Percentiles rank a stretch among this genome's conserved stretches.
Conservation (phyloP, 2,888 invertebrate genomes). For the Neoaliturus tenellus region DNA sequence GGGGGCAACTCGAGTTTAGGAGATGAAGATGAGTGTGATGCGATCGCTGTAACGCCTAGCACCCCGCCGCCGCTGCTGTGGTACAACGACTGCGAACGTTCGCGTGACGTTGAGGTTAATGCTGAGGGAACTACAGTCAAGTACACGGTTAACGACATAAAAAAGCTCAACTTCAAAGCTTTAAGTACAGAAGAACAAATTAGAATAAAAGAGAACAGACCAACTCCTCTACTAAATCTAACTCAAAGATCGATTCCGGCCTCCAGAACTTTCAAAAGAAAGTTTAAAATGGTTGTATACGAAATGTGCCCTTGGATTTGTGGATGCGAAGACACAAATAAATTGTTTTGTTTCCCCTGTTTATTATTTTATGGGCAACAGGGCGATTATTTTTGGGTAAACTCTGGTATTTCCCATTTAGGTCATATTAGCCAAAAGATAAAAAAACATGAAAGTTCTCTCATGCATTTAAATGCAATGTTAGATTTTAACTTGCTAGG, state of each 20-base stretch:
- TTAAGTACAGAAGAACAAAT: neutral
- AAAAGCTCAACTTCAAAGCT: no score
- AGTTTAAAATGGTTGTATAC: slow-evolving; percentile 28
- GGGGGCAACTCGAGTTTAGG: no score
- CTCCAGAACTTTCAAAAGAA: neutral
- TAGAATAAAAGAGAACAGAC: neutral
- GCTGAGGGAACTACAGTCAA: no score
- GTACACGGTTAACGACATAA: no score
- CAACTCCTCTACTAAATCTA: slow-evolving; percentile 31
- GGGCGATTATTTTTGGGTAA: slow-evolving; percentile 37
- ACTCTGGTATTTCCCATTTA: slow-evolving; percentile 34
- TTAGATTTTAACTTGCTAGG: slow-evolving; percentile 49
- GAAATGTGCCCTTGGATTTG: slow-evolving; percentile 26
- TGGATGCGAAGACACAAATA: slow-evolving; percentile 48
- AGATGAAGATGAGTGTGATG: no score
- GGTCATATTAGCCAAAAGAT: slow-evolving; percentile 42
- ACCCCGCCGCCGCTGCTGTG: no score
- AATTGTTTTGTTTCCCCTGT: slow-evolving; percentile 47
- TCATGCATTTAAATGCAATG: slow-evolving; percentile 6
- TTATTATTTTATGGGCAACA: slow-evolving; percentile 19
- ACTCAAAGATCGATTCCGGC: neutral
- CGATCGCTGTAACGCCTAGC: no score
- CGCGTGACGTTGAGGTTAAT: no score
- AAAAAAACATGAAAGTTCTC: slow-evolving; percentile 41
- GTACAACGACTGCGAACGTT: no score